Evolutionary conservation across 2,888 invertebrate species (phyloP), one percentile per base, ranked within the genome.

Genomic region (Mesorhabditis spiculigera): DNA sequence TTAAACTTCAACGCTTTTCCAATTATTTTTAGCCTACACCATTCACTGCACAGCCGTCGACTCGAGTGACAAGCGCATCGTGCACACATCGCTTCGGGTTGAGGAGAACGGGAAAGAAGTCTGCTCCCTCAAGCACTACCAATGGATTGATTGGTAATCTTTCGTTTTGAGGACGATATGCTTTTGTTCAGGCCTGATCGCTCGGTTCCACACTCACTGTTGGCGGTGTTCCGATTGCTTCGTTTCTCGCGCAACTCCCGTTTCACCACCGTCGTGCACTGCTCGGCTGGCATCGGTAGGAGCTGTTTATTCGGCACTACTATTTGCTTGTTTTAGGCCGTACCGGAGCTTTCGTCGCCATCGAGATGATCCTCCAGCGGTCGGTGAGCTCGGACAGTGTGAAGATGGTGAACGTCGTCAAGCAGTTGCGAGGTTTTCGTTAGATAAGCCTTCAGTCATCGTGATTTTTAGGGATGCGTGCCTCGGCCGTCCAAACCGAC

Each of bases 281-380:
- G 75, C 64, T 73, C 71, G 41, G 74, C 73, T 5, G 74, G 74
- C 45, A 70, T 74, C 43, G 74, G 74, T 43, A 63, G 68, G 64
- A 68, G 66, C 16, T 63, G 73, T 10, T 66, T 68, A 5, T 50
- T 73, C 8, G 71, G 68, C 13, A 45, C 28, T 28, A 28, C 28
- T 28, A 28, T 28, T 50, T 50, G 8, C 8, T 50, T n/a, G n/a
- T 13, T 50, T 50, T 50, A 50, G n/a, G 58, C n/a, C 58, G 58
- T 13, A n/a, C 58, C 58, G 58, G 58, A 13, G n/a, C 58, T n/a
- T 10, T 50, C n/a, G 58, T 50, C 10, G 58, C 58, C 8, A 50
- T 50, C n/a, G 58, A 50, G 58, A 50, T 50, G 58, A 50, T 50
- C 8, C 58, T 50, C 58, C 58, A 50, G 58, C 8, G n/a, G 58